These are phyloP conservation scores for Teleogryllus oceanicus DNA, from an alignment of 2,888 invertebrate genomes.

Conservation along the genomic window DNA sequence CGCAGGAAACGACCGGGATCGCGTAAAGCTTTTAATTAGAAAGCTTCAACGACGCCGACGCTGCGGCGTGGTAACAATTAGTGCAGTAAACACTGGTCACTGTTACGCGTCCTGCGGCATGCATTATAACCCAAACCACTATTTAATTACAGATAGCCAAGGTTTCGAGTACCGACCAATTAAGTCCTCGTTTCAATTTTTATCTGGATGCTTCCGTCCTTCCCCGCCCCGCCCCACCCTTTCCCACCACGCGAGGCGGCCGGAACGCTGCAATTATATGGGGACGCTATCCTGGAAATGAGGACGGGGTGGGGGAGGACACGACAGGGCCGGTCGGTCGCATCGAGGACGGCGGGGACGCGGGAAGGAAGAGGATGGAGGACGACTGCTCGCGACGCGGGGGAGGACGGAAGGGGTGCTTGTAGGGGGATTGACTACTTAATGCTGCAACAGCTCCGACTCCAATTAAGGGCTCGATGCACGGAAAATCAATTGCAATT, in stretches of 20 bases:
- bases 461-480: constrained; percentile 2
- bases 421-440: neutral
- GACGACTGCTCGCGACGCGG: neutral
- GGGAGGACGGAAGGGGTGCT: neutral
- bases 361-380: neutral
- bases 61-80: neutral
- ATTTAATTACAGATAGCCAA: neutral
- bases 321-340: no score
- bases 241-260: no score
- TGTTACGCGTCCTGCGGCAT: neutral
- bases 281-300: no score
- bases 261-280: no score
- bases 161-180: neutral
- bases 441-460: neutral
- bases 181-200: neutral
- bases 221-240: no score
- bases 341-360: no score
- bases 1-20: neutral
- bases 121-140: neutral
- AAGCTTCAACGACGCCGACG: neutral
- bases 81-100: neutral
- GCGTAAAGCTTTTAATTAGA: neutral
- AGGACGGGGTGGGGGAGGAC: no score
- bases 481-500: neutral
- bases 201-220: no score